A percentile compares a stretch with the other conserved stretches of the same genome.
phyloP scores from a whole-genome alignment of 2,888 invertebrate species.

The Clanis bilineata region DNA sequence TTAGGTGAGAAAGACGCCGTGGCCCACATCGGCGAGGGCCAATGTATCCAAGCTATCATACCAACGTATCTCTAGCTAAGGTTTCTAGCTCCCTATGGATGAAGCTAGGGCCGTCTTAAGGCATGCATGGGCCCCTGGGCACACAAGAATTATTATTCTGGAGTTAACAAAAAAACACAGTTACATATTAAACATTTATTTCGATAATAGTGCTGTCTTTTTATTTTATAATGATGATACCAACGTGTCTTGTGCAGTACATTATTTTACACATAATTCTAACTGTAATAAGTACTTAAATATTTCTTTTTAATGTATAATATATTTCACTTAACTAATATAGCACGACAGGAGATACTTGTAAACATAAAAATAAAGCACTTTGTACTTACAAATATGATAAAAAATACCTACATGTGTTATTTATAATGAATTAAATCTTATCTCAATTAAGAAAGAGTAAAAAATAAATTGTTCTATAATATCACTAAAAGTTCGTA shows the following conservation, averaged over 20 bases:
- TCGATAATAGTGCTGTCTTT: constrained; percentile 20
- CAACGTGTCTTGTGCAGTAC: background rate
- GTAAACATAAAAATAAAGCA: background rate
- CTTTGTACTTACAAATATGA: background rate
- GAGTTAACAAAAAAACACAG: background rate
- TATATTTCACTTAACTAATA: no score
- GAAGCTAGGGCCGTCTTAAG: no score
- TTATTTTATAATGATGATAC: constrained; percentile 8
- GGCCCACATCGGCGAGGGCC: no score
- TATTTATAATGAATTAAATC: background rate
- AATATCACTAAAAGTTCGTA: background rate
- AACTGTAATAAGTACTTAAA: background rate
- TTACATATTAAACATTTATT: constrained; percentile 20
- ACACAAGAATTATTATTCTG: no score
- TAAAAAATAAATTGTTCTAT: background rate
- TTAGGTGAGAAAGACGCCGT: no score
- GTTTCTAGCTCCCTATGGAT: no score
- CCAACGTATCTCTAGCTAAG: no score
- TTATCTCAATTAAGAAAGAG: background rate
- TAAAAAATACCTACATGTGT: background rate
- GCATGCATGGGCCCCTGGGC: no score
- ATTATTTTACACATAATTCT: background rate
- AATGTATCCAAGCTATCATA: no score
- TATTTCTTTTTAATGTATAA: no score
- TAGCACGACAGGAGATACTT: background rate